These are phyloP conservation scores for Carcina quercana DNA, from an alignment of 2,888 invertebrate genomes.

Conservation along the genomic window DNA sequence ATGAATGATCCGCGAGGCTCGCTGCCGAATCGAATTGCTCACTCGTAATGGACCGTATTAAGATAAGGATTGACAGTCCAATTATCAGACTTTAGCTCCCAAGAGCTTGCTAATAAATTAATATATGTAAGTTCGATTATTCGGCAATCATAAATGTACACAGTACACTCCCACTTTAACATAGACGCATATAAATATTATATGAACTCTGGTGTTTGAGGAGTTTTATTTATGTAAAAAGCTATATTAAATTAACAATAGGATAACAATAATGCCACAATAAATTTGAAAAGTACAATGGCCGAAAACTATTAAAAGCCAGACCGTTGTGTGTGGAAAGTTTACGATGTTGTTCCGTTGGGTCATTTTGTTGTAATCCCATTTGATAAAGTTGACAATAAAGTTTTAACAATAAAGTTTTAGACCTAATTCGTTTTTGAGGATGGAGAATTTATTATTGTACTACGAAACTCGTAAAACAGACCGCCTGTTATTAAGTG, in stretches of 20 bases:
- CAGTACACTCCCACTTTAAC: no score
- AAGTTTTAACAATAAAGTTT: constrained; percentile 51
- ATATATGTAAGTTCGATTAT: no score
- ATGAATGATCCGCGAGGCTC: constrained; percentile 22
- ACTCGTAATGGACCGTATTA: constrained; percentile 31
- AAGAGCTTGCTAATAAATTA: constrained; percentile 18
- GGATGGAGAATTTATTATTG: constrained; percentile 47
- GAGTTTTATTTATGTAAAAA: background rate
- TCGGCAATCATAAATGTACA: no score
- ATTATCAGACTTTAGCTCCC: constrained; percentile 24
- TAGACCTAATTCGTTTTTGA: constrained; percentile 51
- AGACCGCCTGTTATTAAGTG: constrained; percentile 55
- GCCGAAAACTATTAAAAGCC: constrained; percentile 33
- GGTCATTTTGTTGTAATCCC: constrained; percentile 39
- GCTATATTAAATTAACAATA: constrained; percentile 23
- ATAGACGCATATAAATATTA: no score
- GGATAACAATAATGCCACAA: constrained; percentile 27
- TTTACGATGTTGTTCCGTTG: constrained; percentile 38
- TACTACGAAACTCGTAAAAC: constrained; percentile 46
- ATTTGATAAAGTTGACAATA: constrained; percentile 49
- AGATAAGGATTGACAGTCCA: constrained; percentile 34
- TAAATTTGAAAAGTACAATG: constrained; percentile 35
- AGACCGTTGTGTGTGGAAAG: constrained; percentile 29
- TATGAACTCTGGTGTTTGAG: no score
- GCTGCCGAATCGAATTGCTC: constrained; percentile 24